Percentiles rank a stretch among this genome's conserved stretches.
phyloP scores from a whole-genome alignment of 2,888 invertebrate species.

The Cecidostiba fungosa region DNA sequence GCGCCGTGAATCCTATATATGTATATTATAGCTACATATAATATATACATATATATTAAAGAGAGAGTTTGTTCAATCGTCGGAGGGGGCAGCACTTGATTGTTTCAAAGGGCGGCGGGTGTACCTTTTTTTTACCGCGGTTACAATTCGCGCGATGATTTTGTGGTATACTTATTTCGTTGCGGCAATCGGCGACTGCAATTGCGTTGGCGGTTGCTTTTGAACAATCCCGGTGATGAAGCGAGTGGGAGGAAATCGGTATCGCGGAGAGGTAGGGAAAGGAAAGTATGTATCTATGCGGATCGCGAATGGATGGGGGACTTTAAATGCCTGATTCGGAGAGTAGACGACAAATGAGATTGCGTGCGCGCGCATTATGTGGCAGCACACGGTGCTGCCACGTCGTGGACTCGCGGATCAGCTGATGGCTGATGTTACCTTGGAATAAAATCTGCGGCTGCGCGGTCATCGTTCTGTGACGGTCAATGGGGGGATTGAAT shows the following conservation, averaged over 20 bases:
- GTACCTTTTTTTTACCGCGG: not conserved
- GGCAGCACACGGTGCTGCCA: conserved; percentile 3
- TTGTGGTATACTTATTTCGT: too few species aligned
- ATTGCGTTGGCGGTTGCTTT: too few species aligned
- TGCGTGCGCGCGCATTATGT: not conserved
- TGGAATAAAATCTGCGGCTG: not conserved
- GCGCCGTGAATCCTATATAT: not conserved
- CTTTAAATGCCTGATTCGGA: not conserved
- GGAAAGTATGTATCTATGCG: too few species aligned
- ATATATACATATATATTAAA: not conserved
- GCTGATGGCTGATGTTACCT: not conserved
- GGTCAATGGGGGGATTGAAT: not conserved
- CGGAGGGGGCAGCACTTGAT: not conserved
- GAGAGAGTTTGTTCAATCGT: not conserved
- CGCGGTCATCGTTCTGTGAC: not conserved
- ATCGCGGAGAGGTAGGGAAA: too few species aligned
- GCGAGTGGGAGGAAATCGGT: too few species aligned
- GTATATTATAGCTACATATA: not conserved
- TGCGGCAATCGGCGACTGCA: too few species aligned
- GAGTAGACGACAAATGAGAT: not conserved
- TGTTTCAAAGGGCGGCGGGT: not conserved
- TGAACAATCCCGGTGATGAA: too few species aligned
- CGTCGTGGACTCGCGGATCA: not conserved
- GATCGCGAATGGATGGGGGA: too few species aligned
- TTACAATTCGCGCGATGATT: too few species aligned